Conservation (phyloP, 2,888 invertebrate species). For the Hypomecis punctinalis region DNA sequence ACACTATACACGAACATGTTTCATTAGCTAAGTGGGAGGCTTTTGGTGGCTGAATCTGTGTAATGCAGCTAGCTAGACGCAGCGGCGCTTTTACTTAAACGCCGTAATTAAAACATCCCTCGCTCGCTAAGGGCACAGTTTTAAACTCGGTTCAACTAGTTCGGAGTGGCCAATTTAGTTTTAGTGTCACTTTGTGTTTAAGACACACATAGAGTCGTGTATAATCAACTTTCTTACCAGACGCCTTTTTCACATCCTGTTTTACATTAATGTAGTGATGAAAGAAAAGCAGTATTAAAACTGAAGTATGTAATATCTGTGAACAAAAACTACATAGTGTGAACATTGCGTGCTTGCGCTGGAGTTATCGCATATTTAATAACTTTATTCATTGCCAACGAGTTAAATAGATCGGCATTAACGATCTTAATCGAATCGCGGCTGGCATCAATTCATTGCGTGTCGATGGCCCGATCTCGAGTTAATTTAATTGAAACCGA, state of each 20-base stretch:
- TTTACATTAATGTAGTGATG: too few species aligned
- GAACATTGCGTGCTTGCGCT: conserved; percentile 49
- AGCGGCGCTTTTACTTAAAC: conserved; percentile 83
- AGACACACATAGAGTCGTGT: conserved; percentile 56
- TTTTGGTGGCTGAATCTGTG: conserved; percentile 84
- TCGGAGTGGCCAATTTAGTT: conserved; percentile 80
- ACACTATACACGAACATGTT: conserved; percentile 84
- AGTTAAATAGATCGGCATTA: conserved; percentile 79
- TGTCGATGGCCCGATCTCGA: conserved; percentile 78
- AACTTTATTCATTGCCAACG: conserved; percentile 76
- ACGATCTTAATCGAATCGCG: conserved; percentile 81
- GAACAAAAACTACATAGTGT: conserved; percentile 38
- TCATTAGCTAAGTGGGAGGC: conserved; percentile 86
- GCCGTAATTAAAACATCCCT: conserved; percentile 82
- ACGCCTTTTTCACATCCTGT: background rate
- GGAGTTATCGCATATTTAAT: conserved; percentile 58
- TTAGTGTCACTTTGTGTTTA: conserved; percentile 72
- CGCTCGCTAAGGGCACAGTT: conserved; percentile 74
- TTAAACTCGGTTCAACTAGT: conserved; percentile 80
- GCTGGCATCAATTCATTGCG: conserved; percentile 76
- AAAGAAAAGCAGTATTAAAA: too few species aligned
- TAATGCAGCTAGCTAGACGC: conserved; percentile 81
- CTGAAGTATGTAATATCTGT: background rate
- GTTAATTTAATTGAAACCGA: conserved; percentile 83
- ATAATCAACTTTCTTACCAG: conserved; percentile 15